A percentile compares a stretch with the other conserved stretches of the same genome.
phyloP scores from a whole-genome alignment of 2,113 vertebrate genomes.

The Forbesichthys agassizii region DNA sequence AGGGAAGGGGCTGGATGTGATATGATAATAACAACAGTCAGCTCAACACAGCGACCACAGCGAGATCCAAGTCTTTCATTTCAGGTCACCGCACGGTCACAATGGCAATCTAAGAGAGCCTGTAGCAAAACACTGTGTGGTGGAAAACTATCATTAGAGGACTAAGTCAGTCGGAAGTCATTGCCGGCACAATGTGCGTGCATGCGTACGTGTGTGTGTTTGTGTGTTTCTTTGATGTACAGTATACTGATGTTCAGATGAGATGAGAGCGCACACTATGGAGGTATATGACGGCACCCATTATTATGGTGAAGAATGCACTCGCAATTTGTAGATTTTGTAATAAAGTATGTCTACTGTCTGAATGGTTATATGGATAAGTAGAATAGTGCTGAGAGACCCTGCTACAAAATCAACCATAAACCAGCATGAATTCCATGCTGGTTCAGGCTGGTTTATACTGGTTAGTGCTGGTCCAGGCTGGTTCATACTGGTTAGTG shows the following conservation, averaged over 20 bases:
- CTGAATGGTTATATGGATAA: too few relatives aligned
- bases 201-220: slow-evolving; percentile 1
- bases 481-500: too few relatives aligned
- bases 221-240: slow-evolving; percentile 4
- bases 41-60: slow-evolving; percentile 20
- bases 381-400: too few relatives aligned
- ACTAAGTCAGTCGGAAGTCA: slow-evolving; percentile 38
- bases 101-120: slow-evolving; percentile 44
- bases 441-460: too few relatives aligned
- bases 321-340: too few relatives aligned
- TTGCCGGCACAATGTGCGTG: slow-evolving; percentile 4
- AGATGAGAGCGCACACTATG: not conserved
- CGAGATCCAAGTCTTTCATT: slow-evolving; percentile 44
- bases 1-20: slow-evolving; percentile 1
- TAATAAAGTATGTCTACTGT: too few relatives aligned
- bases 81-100: slow-evolving; percentile 49
- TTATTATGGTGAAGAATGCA: too few relatives aligned
- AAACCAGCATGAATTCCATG: too few relatives aligned
- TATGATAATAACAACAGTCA: slow-evolving; percentile 46
- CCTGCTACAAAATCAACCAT: too few relatives aligned
- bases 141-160: slow-evolving; percentile 30
- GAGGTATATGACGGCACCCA: too few relatives aligned
- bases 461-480: too few relatives aligned
- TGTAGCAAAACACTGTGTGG: slow-evolving; percentile 20
- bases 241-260: not conserved